A percentile compares a stretch with the other conserved stretches of the same genome.
Evolutionary conservation across 2,113 vertebrate species (phyloP).

Genomic region (Micronycteris hirsuta): DNA sequence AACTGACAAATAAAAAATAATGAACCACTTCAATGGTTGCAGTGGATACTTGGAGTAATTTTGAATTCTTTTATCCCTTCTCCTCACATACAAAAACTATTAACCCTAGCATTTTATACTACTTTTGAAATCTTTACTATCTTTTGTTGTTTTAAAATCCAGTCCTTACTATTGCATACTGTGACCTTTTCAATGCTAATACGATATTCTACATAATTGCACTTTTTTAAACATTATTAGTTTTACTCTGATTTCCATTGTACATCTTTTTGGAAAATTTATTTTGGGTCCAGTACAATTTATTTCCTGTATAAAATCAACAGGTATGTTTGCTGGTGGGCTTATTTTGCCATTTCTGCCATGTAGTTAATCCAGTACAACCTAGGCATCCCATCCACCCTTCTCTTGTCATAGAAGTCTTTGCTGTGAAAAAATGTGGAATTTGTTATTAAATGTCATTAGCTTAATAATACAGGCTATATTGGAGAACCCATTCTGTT

Average conservation of each 20-base stretch:
- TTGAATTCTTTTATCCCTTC: neutral
- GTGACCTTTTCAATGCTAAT: neutral
- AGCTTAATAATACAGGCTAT: neutral
- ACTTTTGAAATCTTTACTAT: neutral
- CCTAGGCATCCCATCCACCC: neutral
- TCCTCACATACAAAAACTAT: neutral
- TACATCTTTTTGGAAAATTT: neutral
- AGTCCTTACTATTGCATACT: neutral
- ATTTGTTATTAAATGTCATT: neutral
- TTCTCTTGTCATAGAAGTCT: neutral
- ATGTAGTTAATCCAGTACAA: neutral
- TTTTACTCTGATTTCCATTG: neutral
- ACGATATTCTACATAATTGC: neutral
- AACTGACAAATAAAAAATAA: neutral
- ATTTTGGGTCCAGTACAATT: neutral
- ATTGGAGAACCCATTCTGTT: neutral
- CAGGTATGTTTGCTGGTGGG: neutral
- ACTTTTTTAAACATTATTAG: neutral
- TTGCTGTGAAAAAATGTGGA: neutral
- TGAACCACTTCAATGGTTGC: neutral
- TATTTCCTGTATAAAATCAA: neutral
- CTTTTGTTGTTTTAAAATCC: neutral
- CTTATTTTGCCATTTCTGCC: neutral
- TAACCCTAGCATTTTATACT: neutral
- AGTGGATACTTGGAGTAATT: neutral